phyloP scores from a whole-genome alignment of 2,888 invertebrate genomes.

The Cordilura impudica region DNA sequence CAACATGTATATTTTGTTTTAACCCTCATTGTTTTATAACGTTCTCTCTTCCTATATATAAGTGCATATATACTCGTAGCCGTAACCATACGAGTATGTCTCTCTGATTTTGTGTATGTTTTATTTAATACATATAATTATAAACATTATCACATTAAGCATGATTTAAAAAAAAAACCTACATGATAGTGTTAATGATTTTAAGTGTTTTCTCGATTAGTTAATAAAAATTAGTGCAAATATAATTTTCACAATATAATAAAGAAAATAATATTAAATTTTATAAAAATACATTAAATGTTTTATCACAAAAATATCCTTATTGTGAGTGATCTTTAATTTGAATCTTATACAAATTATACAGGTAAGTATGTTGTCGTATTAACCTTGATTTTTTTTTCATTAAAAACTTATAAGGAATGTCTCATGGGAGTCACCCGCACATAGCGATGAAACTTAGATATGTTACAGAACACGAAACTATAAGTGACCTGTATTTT shows the following conservation, averaged over 20 bases:
- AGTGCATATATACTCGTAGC: no score
- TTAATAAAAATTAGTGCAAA: conserved; percentile 62
- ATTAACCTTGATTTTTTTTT: no score
- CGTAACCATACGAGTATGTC: no score
- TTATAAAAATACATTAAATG: conserved; percentile 52
- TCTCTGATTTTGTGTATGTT: neutral
- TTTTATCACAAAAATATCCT: conserved; percentile 36
- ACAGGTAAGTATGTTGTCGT: no score
- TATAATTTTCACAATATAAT: conserved; percentile 55
- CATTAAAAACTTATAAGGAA: no score
- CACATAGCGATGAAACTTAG: no score
- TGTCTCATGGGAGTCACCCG: no score
- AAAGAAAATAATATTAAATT: conserved; percentile 23
- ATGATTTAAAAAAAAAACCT: neutral
- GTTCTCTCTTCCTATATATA: neutral
- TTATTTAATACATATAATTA: neutral
- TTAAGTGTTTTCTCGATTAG: conserved; percentile 60
- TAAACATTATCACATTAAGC: conserved; percentile 5
- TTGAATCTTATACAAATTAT: neutral
- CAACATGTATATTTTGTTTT: conserved; percentile 35
- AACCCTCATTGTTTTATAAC: neutral
- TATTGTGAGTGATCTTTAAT: neutral
- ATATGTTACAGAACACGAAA: no score
- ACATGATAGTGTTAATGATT: conserved; percentile 52
- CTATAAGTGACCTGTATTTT: no score